These are phyloP conservation scores for Chelonus formosanus DNA, from an alignment of 2,888 invertebrate genomes.

Conservation along the genomic window DNA sequence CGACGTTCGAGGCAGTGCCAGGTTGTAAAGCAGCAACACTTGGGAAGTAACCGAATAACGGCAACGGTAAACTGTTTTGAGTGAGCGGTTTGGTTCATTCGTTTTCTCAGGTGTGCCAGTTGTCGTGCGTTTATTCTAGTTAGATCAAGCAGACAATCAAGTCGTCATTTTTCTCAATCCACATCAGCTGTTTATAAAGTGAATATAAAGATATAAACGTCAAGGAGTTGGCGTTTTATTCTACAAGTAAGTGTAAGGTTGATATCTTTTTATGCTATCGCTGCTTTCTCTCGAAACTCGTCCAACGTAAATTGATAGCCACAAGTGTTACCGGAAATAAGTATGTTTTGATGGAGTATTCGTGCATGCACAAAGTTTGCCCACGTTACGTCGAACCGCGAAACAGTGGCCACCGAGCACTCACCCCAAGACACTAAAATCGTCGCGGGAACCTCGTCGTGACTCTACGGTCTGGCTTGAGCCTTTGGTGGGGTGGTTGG, in stretches of 20 bases:
- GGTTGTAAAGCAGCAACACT: conserved; percentile 28
- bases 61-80: conserved; percentile 27
- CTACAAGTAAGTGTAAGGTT: not conserved
- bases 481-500: conserved; percentile 64
- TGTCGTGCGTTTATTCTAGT: conserved; percentile 15
- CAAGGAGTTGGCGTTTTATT: not conserved
- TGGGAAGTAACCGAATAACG: conserved; percentile 22
- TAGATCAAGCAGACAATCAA: too few relatives aligned
- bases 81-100: conserved; percentile 28
- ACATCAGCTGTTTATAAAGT: not conserved
- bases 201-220: not conserved
- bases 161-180: too few relatives aligned
- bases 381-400: conserved; percentile 46
- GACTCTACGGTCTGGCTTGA: conserved; percentile 60
- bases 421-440: conserved; percentile 65
- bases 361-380: conserved; percentile 1
- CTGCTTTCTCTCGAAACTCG: conserved; percentile 5
- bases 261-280: not conserved
- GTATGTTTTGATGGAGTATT: conserved; percentile 2
- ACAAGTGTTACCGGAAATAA: not conserved
- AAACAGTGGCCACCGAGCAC: conserved; percentile 61
- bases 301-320: not conserved
- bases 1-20: conserved; percentile 36
- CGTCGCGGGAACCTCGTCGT: conserved; percentile 64
- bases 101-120: conserved; percentile 21